Evolutionary conservation across 2,888 invertebrate species (phyloP).

Genomic region (Amphipoea lucens): DNA sequence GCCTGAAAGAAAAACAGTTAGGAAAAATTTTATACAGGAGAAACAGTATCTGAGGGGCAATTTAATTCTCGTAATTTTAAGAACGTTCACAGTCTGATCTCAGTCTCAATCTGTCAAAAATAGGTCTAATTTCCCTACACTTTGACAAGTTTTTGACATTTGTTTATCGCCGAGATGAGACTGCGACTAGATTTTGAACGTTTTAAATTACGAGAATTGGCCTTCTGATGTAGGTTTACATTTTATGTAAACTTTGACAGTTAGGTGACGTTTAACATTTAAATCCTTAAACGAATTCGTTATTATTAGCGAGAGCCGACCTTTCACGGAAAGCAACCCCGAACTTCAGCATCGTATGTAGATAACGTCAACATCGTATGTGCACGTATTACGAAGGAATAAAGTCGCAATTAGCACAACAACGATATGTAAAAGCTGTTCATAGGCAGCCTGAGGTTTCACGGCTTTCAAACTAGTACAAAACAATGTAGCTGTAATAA

Average conservation of each 20-base stretch:
- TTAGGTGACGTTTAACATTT: not conserved
- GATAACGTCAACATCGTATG: not conserved
- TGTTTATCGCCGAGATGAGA: no score
- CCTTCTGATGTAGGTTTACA: not conserved
- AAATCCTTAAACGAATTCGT: not conserved
- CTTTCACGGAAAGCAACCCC: not conserved
- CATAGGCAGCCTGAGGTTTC: not conserved
- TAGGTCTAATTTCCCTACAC: no score
- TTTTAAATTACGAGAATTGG: no score
- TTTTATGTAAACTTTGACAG: not conserved
- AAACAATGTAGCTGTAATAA: constrained; percentile 20
- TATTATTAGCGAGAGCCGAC: not conserved
- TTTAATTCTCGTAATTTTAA: no score
- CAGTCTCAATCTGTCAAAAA: no score
- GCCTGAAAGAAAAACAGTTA: not conserved
- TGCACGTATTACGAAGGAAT: constrained; percentile 1
- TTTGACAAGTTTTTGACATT: no score
- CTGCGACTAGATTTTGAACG: no score
- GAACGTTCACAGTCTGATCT: no score
- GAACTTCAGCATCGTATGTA: not conserved
- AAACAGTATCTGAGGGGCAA: not conserved
- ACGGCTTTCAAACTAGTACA: constrained; percentile 1
- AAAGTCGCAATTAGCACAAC: constrained; percentile 13
- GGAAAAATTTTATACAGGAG: not conserved
- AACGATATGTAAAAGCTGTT: not conserved